These are phyloP conservation scores for Labeo rohita DNA, from an alignment of 2,113 vertebrate genomes.

Conservation along the genomic window DNA sequence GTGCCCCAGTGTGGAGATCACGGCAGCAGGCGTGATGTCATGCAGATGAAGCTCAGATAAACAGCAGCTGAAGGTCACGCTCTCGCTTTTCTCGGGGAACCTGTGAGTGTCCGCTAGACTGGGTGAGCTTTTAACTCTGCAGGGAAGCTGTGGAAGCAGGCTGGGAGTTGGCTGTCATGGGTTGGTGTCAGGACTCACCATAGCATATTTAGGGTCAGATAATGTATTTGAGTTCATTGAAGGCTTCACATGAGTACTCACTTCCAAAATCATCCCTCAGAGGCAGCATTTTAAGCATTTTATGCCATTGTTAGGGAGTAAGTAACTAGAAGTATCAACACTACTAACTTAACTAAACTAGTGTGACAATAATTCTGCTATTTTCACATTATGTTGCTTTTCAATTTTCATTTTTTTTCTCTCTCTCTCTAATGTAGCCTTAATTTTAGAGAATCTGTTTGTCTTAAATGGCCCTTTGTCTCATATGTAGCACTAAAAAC, in stretches of 20 bases:
- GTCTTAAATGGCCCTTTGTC: too few species aligned
- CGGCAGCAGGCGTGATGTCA: slow-evolving; percentile 60
- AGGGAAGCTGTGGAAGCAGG: slow-evolving; percentile 35
- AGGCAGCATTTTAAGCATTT: not conserved
- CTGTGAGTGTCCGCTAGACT: slow-evolving; percentile 11
- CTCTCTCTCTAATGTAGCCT: too few species aligned
- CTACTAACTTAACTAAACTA: not conserved
- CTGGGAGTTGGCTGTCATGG: not conserved
- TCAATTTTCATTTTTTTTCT: not conserved
- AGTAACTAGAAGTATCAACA: not conserved
- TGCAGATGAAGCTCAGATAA: slow-evolving; percentile 38
- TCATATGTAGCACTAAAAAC: too few species aligned
- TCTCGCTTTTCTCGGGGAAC: not conserved
- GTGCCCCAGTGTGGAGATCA: slow-evolving; percentile 22
- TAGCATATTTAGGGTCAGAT: not conserved
- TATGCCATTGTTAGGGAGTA: not conserved
- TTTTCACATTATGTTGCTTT: not conserved
- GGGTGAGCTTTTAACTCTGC: slow-evolving; percentile 29
- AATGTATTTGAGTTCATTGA: not conserved
- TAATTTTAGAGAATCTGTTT: too few species aligned
- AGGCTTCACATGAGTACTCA: not conserved
- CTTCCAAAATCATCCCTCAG: not conserved
- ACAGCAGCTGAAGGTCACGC: slow-evolving; percentile 40
- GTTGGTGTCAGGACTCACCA: not conserved
- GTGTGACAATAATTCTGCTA: not conserved